A percentile compares a stretch with the other conserved stretches of the same genome.
Conservation (phyloP, 2,113 vertebrate genomes). For the Pristiophorus japonicus region DNA sequence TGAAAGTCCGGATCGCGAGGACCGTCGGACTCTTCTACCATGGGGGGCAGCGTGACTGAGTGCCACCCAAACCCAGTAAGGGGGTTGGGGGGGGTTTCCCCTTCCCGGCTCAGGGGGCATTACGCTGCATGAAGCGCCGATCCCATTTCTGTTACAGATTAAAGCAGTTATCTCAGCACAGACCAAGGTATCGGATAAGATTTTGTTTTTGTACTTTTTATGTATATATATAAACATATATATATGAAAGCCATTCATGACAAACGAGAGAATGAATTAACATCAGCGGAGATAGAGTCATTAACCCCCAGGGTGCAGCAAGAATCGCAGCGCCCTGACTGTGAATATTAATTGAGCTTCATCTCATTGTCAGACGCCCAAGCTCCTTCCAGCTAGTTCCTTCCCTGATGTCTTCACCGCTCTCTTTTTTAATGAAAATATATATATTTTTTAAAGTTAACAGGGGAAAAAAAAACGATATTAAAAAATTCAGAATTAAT, state of each 20-base stretch:
- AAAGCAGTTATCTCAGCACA: background rate
- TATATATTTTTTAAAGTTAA: background rate
- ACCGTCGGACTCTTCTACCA: background rate
- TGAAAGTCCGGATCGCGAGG: background rate
- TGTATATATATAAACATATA: background rate
- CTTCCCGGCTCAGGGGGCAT: background rate
- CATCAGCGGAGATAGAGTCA: background rate
- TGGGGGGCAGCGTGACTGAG: background rate
- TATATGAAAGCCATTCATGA: background rate
- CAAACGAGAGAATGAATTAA: background rate
- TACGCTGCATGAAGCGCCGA: background rate
- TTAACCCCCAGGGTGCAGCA: background rate
- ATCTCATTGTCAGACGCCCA: background rate
- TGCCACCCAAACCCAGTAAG: too few relatives aligned
- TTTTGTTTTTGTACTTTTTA: background rate
- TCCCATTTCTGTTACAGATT: background rate
- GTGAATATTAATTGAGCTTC: conserved; percentile 2
- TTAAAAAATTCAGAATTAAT: background rate
- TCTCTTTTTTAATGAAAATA: conserved; percentile 3
- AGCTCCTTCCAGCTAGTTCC: background rate
- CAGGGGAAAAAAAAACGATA: background rate
- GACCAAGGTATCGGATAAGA: background rate
- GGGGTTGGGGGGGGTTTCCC: too few relatives aligned
- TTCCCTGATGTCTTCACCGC: background rate
- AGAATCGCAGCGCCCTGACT: background rate